Base-by-base conservation (phyloP, 2,888 invertebrate species). In the Phortica okadai region DNA sequence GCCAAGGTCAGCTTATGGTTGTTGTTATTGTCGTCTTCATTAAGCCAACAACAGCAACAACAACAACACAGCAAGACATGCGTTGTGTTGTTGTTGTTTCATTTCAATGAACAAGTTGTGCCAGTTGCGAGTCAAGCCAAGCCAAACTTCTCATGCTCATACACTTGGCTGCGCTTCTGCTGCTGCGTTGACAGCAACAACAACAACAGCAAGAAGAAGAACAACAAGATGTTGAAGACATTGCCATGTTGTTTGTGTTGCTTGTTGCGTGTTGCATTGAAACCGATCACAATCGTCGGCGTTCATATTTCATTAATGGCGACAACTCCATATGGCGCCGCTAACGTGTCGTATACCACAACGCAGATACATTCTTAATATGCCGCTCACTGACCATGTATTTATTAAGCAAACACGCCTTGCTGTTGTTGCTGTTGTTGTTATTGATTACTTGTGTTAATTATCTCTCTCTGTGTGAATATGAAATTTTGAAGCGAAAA, bases 291-390 rank as follows among this genome's bases (percentile, higher is more conserved):
- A 44, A 42, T n/a, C 41, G 11, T 5, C 25, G 41, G 44, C 62
- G 81, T 80, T 85, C 87, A 87, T 88, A 88, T 85, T 88, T 87
- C 87, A 88, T 78, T 83, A 83, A 79, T 76, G 56, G 62, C 73
- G 59, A 56, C 72, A 33, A 33, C 33, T 75, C 81, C 85, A 83
- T 85, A 88, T 88, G 85, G 87, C 84, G 87, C 85, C 85, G 88
- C 79, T 78, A 76, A 79, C 79, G 79, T 81, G 81, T 86, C 21
- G 21, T 62, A 62, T 62, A 16, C 25, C 21, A 21, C 21, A 21
- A 21, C 21, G 21, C 21, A 21, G 21, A 21, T 21, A 21, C 21
- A 21, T 33, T 33, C 33, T 33, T 56, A 56, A 14, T 56, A 56
- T 56, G 8, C 56, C n/a, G 56, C 16, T 56, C 6, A 62, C 62